A percentile compares a stretch with the other conserved stretches of the same genome.
Evolutionary conservation across 2,113 vertebrate genomes (phyloP).

Genomic region (Chionomys nivalis): DNA sequence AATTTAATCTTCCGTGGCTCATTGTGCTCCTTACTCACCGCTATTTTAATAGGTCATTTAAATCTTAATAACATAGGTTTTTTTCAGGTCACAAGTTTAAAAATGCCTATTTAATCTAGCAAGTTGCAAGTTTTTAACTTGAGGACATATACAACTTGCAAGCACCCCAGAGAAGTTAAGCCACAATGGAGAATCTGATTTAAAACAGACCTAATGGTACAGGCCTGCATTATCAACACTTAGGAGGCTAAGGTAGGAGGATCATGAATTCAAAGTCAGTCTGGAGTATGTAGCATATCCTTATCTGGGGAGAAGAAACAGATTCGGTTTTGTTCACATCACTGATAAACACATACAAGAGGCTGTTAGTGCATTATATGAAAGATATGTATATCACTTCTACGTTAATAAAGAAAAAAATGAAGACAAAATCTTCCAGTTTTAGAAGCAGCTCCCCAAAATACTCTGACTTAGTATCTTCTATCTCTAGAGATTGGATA

Average conservation of each 20-base stretch:
- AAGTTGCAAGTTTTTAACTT: constrained; percentile 32
- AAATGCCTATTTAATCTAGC: background rate
- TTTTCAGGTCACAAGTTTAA: constrained; percentile 36
- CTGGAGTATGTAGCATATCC: background rate
- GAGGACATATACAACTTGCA: background rate
- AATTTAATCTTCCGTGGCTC: constrained; percentile 63
- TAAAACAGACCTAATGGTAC: background rate
- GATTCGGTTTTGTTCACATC: background rate
- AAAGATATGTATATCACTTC: background rate
- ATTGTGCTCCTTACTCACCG: constrained; percentile 45
- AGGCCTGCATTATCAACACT: background rate
- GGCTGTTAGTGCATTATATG: background rate
- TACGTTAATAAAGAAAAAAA: background rate
- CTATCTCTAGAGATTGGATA: background rate
- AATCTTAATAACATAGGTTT: background rate
- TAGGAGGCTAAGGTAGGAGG: background rate
- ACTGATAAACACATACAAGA: background rate
- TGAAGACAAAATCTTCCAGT: background rate
- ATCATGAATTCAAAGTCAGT: background rate
- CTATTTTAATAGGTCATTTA: constrained; percentile 14
- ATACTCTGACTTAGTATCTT: background rate
- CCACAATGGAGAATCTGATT: background rate
- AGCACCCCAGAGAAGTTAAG: background rate
- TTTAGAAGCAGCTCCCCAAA: constrained; percentile 24
- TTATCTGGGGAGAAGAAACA: background rate